Conservation (phyloP, 37 sponge, comb jelly and placozoan species). For the Sycon ciliatum region DNA sequence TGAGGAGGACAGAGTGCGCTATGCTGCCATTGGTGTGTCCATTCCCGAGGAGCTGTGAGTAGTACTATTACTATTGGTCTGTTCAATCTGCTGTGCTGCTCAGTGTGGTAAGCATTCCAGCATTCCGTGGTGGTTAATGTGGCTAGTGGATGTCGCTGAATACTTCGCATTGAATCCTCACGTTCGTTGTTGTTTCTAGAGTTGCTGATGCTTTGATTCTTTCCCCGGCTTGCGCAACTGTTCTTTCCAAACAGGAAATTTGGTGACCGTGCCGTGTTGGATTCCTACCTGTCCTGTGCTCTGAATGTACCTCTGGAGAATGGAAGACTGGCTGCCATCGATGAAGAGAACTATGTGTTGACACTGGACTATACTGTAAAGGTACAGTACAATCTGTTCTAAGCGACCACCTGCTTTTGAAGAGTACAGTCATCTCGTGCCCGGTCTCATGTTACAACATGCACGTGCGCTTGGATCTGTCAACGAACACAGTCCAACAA, state of each 20-base stretch:
- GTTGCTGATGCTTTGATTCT: background rate
- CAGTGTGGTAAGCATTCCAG: no score
- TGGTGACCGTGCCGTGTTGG: conserved; percentile 42
- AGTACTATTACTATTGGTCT: no score
- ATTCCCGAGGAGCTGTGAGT: conserved; percentile 50
- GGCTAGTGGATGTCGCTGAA: background rate
- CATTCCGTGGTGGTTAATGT: no score
- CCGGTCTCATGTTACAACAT: no score
- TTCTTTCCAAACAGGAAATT: conserved; percentile 49
- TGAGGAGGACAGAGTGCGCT: conserved; percentile 20
- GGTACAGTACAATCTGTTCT: no score
- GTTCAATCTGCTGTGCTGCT: no score
- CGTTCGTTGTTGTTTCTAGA: background rate
- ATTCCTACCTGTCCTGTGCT: conserved; percentile 57
- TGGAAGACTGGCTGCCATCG: conserved; percentile 37
- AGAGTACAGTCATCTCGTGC: no score
- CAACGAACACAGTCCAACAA: no score
- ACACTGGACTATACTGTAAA: conserved; percentile 72
- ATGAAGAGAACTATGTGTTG: conserved; percentile 59
- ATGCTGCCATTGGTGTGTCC: conserved; percentile 33
- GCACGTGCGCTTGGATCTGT: no score
- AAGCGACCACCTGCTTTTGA: no score
- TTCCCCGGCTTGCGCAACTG: background rate
- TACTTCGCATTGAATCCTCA: background rate
- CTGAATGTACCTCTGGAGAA: conserved; percentile 48